phyloP scores from a whole-genome alignment of 2,113 vertebrate genomes.

The Leptosomus discolor region DNA sequence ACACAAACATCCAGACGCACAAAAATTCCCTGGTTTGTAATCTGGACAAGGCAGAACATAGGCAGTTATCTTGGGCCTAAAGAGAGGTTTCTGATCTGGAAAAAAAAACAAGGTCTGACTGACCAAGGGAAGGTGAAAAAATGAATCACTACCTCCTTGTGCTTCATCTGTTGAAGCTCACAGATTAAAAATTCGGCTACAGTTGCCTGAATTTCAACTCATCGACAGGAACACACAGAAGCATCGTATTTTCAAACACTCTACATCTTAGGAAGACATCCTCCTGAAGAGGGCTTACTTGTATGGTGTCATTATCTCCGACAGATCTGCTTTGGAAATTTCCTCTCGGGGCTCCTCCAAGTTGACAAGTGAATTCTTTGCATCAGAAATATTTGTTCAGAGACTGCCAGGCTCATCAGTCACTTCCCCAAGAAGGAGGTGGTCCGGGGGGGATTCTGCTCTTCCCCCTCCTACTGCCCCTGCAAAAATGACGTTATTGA shows the following conservation, averaged over 20 bases:
- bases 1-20: constrained; percentile 19
- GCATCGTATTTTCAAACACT: constrained; percentile 2
- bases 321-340: constrained; percentile 56
- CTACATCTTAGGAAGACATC: background rate
- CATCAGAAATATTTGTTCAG: constrained; percentile 62
- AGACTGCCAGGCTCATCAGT: constrained; percentile 55
- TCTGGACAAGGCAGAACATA: background rate
- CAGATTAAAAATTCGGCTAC: constrained; percentile 1
- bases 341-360: constrained; percentile 28
- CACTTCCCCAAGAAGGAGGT: background rate
- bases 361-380: constrained; percentile 42
- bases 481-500: background rate
- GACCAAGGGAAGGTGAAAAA: constrained; percentile 1
- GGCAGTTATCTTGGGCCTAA: background rate
- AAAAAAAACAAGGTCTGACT: background rate
- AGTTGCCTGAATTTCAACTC: background rate
- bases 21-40: constrained; percentile 40
- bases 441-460: background rate
- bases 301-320: background rate
- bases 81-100: background rate
- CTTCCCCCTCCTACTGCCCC: background rate
- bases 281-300: constrained; percentile 26
- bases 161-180: constrained; percentile 15
- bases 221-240: background rate
- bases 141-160: background rate